A percentile compares a stretch with the other conserved stretches of the same genome.
Conservation (phyloP, 2,797 vertebrate species). For the Typhlichthys subterraneus region DNA sequence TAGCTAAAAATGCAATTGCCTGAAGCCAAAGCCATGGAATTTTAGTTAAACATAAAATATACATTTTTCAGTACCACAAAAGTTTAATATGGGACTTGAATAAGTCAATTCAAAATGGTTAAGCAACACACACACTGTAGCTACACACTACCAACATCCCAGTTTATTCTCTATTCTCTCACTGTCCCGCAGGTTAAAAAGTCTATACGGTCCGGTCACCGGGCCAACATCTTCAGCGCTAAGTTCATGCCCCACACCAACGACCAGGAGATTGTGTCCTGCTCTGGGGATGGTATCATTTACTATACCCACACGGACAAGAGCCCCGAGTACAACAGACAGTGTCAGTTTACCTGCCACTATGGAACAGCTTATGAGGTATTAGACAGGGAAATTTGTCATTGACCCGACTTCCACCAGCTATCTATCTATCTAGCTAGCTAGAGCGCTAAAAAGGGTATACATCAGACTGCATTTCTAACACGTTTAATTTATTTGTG, state of each 20-base stretch:
- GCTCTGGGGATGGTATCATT: slow-evolving; percentile 97
- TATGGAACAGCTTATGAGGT: slow-evolving; percentile 99
- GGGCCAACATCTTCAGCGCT: slow-evolving; percentile 99
- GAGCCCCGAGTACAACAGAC: slow-evolving; percentile 91
- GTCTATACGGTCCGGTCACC: slow-evolving; percentile 94
- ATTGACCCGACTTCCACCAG: too few species aligned
- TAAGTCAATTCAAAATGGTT: neutral
- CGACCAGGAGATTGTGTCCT: slow-evolving; percentile 96
- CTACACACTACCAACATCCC: neutral
- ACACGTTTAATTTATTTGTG: neutral
- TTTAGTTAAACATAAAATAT: too few species aligned
- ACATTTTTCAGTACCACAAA: too few species aligned
- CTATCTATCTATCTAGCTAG: too few species aligned
- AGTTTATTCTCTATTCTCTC: neutral
- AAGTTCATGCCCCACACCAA: slow-evolving; percentile 97
- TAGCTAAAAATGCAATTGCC: too few species aligned
- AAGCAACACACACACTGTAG: neutral
- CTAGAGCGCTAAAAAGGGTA: neutral
- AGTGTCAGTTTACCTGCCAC: slow-evolving; percentile 97
- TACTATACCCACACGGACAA: slow-evolving; percentile 96
- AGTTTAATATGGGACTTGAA: neutral
- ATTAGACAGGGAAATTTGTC: slow-evolving; percentile 1
- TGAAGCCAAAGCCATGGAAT: too few species aligned
- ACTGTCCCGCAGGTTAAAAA: slow-evolving; percentile 85
- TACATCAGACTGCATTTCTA: slow-evolving; percentile 1